Evolutionary conservation across 2,113 vertebrate genomes (phyloP).

Genomic region (Chlorocebus sabaeus): DNA sequence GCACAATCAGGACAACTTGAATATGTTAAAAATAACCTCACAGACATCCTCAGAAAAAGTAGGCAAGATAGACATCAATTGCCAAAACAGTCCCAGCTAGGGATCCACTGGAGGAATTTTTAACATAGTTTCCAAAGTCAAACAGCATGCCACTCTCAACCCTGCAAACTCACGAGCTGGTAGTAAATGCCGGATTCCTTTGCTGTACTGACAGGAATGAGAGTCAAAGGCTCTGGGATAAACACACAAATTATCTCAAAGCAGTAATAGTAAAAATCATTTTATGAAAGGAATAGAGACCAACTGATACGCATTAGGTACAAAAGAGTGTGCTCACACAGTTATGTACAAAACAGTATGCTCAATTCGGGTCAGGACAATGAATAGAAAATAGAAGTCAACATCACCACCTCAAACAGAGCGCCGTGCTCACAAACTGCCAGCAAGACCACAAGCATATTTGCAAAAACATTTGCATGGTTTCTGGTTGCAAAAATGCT

Average conservation of each 20-base stretch:
- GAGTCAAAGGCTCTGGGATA: background rate
- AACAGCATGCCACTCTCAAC: background rate
- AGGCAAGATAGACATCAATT: background rate
- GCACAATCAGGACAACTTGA: background rate
- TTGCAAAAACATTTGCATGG: constrained; percentile 43
- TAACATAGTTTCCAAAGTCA: background rate
- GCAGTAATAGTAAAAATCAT: background rate
- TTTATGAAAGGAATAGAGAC: background rate
- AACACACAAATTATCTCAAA: background rate
- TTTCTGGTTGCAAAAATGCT: constrained; percentile 34
- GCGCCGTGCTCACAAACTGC: background rate
- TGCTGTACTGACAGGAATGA: background rate
- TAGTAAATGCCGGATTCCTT: background rate
- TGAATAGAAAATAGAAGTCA: background rate
- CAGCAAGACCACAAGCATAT: background rate
- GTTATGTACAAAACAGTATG: background rate
- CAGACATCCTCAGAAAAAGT: background rate
- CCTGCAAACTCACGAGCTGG: background rate
- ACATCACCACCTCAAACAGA: background rate
- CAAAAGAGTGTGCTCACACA: background rate
- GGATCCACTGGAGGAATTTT: background rate
- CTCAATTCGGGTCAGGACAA: background rate
- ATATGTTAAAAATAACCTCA: constrained; percentile 11
- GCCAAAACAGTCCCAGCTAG: background rate
- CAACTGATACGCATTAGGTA: background rate